phyloP scores from a whole-genome alignment of 1,140 invertebrate species.

The Hermetia illucens region DNA sequence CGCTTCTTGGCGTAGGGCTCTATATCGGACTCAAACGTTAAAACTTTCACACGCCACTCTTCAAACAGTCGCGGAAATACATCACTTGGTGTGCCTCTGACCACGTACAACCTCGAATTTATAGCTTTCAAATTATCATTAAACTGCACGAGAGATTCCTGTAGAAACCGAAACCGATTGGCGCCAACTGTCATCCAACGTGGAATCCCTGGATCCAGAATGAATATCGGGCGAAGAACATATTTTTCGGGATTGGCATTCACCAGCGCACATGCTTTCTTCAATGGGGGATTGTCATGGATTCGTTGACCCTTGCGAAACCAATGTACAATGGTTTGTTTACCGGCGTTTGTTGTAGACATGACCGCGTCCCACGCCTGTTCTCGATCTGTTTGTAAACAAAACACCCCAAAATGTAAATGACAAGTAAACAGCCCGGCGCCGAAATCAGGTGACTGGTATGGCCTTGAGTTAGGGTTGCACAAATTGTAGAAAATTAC shows the following conservation, averaged over 20 bases:
- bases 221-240: conserved; percentile 46
- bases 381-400: too few species aligned
- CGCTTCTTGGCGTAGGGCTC: conserved; percentile 49
- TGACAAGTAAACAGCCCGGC: too few species aligned
- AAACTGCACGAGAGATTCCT: conserved; percentile 51
- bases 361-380: too few species aligned
- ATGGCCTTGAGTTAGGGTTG: too few species aligned
- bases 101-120: conserved; percentile 44
- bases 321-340: conserved; percentile 49
- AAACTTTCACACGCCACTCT: conserved; percentile 48
- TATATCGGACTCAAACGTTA: conserved; percentile 56
- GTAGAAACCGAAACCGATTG: conserved; percentile 53
- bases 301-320: conserved; percentile 55
- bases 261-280: conserved; percentile 39
- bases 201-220: conserved; percentile 50
- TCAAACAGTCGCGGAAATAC: conserved; percentile 48
- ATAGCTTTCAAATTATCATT: conserved; percentile 41
- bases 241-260: conserved; percentile 30
- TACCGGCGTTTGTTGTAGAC: too few species aligned
- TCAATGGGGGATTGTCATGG: conserved; percentile 55
- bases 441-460: too few species aligned
- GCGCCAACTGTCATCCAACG: conserved; percentile 43
- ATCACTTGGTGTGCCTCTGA: conserved; percentile 45
- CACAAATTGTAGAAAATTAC: too few species aligned
- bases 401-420: too few species aligned